Evolutionary conservation across 2,888 invertebrate genomes (phyloP), one percentile per base, ranked within the genome.

Genomic region (Asteroscopus sphinx): DNA sequence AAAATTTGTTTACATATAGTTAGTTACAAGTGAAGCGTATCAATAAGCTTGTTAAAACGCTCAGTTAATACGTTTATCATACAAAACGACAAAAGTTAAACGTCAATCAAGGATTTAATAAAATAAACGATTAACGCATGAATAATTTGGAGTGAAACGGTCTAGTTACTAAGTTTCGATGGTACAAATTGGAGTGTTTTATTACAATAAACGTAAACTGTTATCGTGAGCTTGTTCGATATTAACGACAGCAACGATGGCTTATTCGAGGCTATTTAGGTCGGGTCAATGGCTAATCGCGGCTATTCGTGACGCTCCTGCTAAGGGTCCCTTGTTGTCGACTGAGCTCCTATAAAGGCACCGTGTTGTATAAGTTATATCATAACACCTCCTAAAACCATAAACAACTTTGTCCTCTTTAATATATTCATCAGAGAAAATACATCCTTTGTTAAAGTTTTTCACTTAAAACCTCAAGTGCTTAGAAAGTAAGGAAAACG

Each of bases 271-370:
- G 81, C 85, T 86, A 88, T 88, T 88, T 86, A 85, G 88, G 88
- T 88, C 89, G 88, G 87, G 88, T 89, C 88, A 89, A 86, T 85
- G 81, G 85, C 82, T 88, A 88, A 87, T 87, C 82, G 86, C 73
- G 84, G 83, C 78, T 63, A 68, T 83, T 86, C 85, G 82, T 81
- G 84, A 79, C 84, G 82, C 76, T 82, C 75, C 77, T 81, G 81
- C 68, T 69, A 70, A 80, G 81, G 80, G 77, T 69, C 70, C 73
- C 63, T 63, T 75, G 68, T 73, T 59, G 63, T 76, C 73, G 58
- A 74, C 65, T 62, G 46, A 9, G 25, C 54, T 47, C 39, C 51
- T 54, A 59, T 49, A 63, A 55, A 59, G 42, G 46, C 42, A 41
- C 13, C 59, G 47, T 59, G 42, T 65, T 57, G n/a, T n/a, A n/a